Base-by-base conservation (phyloP, 2,113 vertebrate species). In the Laticauda laticaudata region DNA sequence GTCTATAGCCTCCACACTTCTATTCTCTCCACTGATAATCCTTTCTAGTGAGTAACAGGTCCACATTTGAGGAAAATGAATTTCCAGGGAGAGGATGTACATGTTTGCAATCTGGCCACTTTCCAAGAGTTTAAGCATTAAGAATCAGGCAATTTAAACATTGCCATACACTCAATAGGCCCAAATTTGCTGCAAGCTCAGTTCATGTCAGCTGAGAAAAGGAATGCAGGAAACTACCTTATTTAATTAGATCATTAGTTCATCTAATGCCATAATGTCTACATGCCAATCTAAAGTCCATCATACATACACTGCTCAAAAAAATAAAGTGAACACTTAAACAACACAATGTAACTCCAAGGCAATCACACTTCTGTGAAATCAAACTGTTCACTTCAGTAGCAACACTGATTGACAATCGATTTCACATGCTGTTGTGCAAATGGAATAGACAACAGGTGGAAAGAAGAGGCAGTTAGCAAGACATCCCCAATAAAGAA, bases 31-130 rank as follows among this genome's bases (percentile, higher is more conserved):
- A 21, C 51, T 81, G 69, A 57, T 61, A 92, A 90, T 11, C 56
- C 69, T 88, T 75, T 61, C 24, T 21, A 85, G 57, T 75, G 61
- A 94, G 20, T 91, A 93, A 94, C 93, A 61, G 61, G 59, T 21
- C 90, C 0, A 0, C n/a, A 85, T 89, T 51, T 87, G 23, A 85
- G 57, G 56, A 21, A 92, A 64, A 39, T 39, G 45, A 45, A 23
- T 51, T 61, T 48, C 90, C 21, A 23, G 24, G 23, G 45, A 87
- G 9, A 34, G 12, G 20, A 9, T 53, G 11, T 39, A 18, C 5
- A 56, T 29, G 34, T 88, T 61, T 88, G 29, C 57, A 88, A 39
- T 54, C 86, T 61, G 55, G 91, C 11, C 12, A 54, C 24, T 54
- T 87, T 92, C 53, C 57, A 92, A 64, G n/a, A 29, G 29, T 55